A percentile compares a stretch with the other conserved stretches of the same genome.
Evolutionary conservation across 2,797 vertebrate species (phyloP).

Genomic region (Sebastes kiyomatsui): DNA sequence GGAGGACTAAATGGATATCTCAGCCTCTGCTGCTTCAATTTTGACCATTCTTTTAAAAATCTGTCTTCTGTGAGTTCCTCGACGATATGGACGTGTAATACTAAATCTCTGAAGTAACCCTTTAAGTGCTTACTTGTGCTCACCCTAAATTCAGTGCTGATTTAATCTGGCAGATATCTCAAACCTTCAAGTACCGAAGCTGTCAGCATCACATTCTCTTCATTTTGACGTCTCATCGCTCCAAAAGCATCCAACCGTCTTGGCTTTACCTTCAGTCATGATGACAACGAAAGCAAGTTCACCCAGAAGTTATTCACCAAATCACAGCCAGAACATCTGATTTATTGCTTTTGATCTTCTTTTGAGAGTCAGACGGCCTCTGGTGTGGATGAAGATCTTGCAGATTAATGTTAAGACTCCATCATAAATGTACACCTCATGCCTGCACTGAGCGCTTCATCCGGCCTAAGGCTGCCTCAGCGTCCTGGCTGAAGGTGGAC

Average conservation of each 20-base stretch:
- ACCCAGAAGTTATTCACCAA: neutral
- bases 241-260: neutral
- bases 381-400: conserved; percentile 43
- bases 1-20: neutral
- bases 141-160: conserved; percentile 15
- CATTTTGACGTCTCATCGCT: conserved; percentile 1
- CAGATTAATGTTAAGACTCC: conserved; percentile 33
- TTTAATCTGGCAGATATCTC: conserved; percentile 29
- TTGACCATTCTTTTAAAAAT: neutral
- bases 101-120: neutral
- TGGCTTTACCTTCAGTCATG: neutral
- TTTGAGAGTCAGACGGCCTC: neutral
- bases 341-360: neutral
- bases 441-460: conserved; percentile 73
- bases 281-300: conserved; percentile 16
- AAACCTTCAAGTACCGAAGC: neutral
- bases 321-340: neutral
- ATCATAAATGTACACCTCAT: conserved; percentile 70
- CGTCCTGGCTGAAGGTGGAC: conserved; percentile 37
- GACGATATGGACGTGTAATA: neutral
- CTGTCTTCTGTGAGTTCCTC: neutral
- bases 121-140: neutral
- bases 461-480: conserved; percentile 33
- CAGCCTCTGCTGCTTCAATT: neutral
- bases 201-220: conserved; percentile 6